Percentiles rank a stretch among this genome's conserved stretches.
phyloP scores from a whole-genome alignment of 2,797 vertebrate species.

The Enteromius paludinosus region DNA sequence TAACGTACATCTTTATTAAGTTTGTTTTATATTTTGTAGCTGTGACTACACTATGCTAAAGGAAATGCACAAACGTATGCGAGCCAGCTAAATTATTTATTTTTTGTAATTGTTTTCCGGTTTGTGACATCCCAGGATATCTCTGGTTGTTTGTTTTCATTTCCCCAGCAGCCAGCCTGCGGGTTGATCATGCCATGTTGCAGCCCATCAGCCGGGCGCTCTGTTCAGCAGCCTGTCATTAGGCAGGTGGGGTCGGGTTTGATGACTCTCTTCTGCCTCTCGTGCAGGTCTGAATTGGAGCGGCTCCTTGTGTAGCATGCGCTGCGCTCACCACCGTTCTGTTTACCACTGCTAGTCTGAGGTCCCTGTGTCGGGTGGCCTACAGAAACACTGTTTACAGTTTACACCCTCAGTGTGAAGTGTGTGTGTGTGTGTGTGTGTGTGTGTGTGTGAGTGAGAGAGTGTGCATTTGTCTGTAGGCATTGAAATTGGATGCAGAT shows the following conservation, averaged over 20 bases:
- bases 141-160: conserved; percentile 27
- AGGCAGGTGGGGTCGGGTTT: conserved; percentile 50
- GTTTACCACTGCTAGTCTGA: conserved; percentile 58
- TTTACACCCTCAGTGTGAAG: conserved; percentile 34
- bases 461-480: conserved; percentile 12
- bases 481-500: conserved; percentile 39
- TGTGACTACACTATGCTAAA: neutral
- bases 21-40: neutral
- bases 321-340: conserved; percentile 44
- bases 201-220: conserved; percentile 42
- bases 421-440: conserved; percentile 23
- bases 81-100: neutral
- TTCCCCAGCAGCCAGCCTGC: conserved; percentile 7
- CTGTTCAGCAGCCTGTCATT: conserved; percentile 40
- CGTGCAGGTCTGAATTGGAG: conserved; percentile 29
- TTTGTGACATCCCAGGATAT: conserved; percentile 6
- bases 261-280: conserved; percentile 45
- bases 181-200: conserved; percentile 36
- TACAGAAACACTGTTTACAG: conserved; percentile 42
- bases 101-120: neutral
- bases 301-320: conserved; percentile 29
- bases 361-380: conserved; percentile 33
- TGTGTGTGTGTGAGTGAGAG: neutral
- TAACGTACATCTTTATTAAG: neutral
- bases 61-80: neutral